Evolutionary conservation across 2,797 vertebrate species (phyloP), one percentile per base, ranked within the genome.

Genomic region (Arrhamphus sclerolepis): DNA sequence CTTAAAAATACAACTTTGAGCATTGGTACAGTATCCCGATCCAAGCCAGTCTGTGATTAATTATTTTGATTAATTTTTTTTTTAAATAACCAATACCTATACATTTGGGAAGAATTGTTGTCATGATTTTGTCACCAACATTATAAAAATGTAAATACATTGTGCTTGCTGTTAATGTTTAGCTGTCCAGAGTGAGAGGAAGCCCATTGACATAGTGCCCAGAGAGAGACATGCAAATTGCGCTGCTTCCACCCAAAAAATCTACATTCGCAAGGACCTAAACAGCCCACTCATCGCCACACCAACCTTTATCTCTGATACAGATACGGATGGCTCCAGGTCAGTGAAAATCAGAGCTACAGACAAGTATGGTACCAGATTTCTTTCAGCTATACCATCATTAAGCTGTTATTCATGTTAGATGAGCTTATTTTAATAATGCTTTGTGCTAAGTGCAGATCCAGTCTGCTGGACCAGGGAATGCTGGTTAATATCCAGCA

Each of bases 401-500:
- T 47, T 44, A 31, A 22, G 62, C 31, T 34, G 20, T 9, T 58
- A 19, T 13, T n/a, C 31, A 28, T 55, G 19, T 63, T 14, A 6
- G 39, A 7, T 51, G n/a, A 72, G 9, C 11, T 47, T 6, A 22
- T 51, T 66, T 50, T 61, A 0, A 69, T 46, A 11, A 21, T 49
- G 22, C 16, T 75, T 17, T 62, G 24, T 85, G 17, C 71, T 24
- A 19, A 78, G 21, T 78, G 26, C 76, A 93, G 92, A 70, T 92
- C 92, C 56, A 93, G 94, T 70, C 93, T 99, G 81, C 91, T 98
- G 82, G 97, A 99, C 84, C 95, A 97, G 0, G 97, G 98, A 75
- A 97, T 98, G 96, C 93, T 99, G 56, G 97, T 99, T 72, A 98
- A 98, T 82, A 98, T 99, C 89, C 97, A 98, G 80, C 97, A 99